A percentile compares a stretch with the other conserved stretches of the same genome.
Conservation (phyloP, 2,888 invertebrate genomes). For the Strigamia crassipes region DNA sequence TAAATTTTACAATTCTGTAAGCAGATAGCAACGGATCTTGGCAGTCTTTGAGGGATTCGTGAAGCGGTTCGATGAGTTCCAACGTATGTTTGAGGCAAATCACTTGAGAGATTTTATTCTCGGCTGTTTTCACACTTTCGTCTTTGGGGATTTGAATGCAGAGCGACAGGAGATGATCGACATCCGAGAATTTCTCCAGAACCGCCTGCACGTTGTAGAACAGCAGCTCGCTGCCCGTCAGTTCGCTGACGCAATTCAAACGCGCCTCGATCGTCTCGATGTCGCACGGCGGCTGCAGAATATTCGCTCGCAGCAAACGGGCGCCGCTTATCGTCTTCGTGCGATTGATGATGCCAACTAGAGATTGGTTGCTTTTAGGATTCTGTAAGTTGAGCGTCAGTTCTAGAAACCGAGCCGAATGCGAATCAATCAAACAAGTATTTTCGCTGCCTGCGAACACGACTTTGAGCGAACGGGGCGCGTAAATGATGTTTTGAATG, state of each 20-base stretch:
- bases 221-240: slow-evolving; percentile 70
- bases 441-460: slow-evolving; percentile 81
- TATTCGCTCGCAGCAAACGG: slow-evolving; percentile 75
- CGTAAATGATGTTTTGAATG: slow-evolving; percentile 74
- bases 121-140: slow-evolving; percentile 65
- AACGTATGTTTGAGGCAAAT: slow-evolving; percentile 77
- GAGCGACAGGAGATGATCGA: slow-evolving; percentile 76
- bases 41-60: slow-evolving; percentile 64
- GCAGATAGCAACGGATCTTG: slow-evolving; percentile 65
- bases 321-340: slow-evolving; percentile 76
- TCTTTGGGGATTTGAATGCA: slow-evolving; percentile 64
- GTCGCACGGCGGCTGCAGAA: slow-evolving; percentile 72
- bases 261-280: slow-evolving; percentile 69
- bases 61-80: slow-evolving; percentile 71
- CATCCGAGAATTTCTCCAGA: slow-evolving; percentile 69
- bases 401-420: slow-evolving; percentile 75
- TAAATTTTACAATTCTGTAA: slow-evolving; percentile 55
- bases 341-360: slow-evolving; percentile 71
- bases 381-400: slow-evolving; percentile 60
- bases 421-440: slow-evolving; percentile 80
- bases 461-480: slow-evolving; percentile 75
- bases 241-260: slow-evolving; percentile 75
- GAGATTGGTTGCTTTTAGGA: slow-evolving; percentile 61
- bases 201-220: slow-evolving; percentile 69
- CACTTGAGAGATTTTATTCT: slow-evolving; percentile 77